These are phyloP conservation scores for Caerostris darwini DNA, from an alignment of 1,140 invertebrate species.

Conservation along the genomic window DNA sequence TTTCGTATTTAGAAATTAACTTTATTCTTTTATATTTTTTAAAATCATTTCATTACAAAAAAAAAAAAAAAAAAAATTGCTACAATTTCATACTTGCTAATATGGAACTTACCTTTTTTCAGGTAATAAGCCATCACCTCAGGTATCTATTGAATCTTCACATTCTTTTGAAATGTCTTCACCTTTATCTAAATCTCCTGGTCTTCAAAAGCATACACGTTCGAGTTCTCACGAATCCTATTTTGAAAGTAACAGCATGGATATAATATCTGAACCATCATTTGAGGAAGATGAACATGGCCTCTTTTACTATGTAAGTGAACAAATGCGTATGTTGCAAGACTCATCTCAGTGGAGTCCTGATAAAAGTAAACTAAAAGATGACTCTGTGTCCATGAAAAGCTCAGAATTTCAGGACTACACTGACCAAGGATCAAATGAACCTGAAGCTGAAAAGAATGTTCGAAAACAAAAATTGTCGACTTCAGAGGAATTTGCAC, in stretches of 20 bases:
- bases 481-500: slow-evolving; percentile 57
- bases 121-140: slow-evolving; percentile 64
- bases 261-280: slow-evolving; percentile 70
- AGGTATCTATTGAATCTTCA: slow-evolving; percentile 68
- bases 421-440: neutral
- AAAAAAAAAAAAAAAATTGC: no score
- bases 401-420: neutral
- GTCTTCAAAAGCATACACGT: slow-evolving; percentile 81
- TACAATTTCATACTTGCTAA: no score
- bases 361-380: neutral
- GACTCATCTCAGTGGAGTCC: slow-evolving; percentile 32
- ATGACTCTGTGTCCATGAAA: slow-evolving; percentile 15
- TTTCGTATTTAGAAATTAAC: no score
- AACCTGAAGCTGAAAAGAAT: slow-evolving; percentile 50
- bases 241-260: slow-evolving; percentile 86
- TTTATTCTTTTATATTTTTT: no score
- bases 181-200: slow-evolving; percentile 77
- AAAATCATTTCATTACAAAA: no score
- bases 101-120: neutral
- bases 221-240: slow-evolving; percentile 96
- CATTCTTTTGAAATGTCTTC: slow-evolving; percentile 65
- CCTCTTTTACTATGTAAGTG: slow-evolving; percentile 73
- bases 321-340: slow-evolving; percentile 68
- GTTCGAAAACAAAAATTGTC: slow-evolving; percentile 64
- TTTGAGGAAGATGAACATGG: slow-evolving; percentile 76